Evolutionary conservation across 1,140 invertebrate genomes (phyloP).

Genomic region (Temnothorax longispinosus): DNA sequence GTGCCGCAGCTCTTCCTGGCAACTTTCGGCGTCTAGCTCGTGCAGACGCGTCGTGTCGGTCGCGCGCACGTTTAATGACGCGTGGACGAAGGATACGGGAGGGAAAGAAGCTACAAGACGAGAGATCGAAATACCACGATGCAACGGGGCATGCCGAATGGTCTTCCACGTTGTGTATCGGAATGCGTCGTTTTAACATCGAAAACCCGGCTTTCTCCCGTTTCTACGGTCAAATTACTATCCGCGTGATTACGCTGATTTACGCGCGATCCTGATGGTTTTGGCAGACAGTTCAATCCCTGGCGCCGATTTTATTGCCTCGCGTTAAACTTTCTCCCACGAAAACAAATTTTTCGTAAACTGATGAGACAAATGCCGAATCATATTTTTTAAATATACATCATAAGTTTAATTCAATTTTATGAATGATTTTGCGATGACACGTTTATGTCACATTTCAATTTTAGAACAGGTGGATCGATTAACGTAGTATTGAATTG

Average conservation of each 20-base stretch:
- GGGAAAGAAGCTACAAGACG: background rate
- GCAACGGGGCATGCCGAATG: conserved; percentile 71
- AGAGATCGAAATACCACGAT: conserved; percentile 43
- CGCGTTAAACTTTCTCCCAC: conserved; percentile 38
- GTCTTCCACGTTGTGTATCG: conserved; percentile 65
- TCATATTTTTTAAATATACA: background rate
- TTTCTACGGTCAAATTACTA: conserved; percentile 63
- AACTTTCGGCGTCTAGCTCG: conserved; percentile 50
- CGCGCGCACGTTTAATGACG: conserved; percentile 39
- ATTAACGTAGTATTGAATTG: background rate
- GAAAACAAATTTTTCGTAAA: background rate
- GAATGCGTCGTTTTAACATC: conserved; percentile 72
- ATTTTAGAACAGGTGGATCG: background rate
- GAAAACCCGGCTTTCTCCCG: conserved; percentile 77
- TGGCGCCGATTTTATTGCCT: conserved; percentile 14
- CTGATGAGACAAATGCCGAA: background rate
- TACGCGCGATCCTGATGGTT: conserved; percentile 66
- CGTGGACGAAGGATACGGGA: conserved; percentile 30
- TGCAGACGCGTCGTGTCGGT: background rate
- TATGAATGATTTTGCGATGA: background rate
- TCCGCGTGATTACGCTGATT: conserved; percentile 74
- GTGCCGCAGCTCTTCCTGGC: conserved; percentile 24
- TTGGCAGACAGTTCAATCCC: conserved; percentile 55
- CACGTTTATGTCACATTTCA: background rate
- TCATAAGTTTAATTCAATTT: background rate